phyloP scores from a whole-genome alignment of 1,140 invertebrate species.

The Ceratosolen fusciceps region DNA sequence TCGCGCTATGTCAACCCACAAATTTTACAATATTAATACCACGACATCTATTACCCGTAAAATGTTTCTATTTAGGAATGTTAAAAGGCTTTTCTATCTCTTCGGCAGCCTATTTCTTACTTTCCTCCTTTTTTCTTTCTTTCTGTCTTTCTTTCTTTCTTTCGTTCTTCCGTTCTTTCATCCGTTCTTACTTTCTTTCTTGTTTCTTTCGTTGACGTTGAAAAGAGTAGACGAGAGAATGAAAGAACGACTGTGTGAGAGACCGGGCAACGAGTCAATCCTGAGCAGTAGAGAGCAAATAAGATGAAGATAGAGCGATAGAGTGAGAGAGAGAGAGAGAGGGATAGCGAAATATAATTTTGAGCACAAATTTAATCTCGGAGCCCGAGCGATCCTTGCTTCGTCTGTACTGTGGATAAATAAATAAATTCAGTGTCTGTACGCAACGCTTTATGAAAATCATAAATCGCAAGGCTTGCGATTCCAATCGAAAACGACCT shows the following conservation, averaged over 20 bases:
- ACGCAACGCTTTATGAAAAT: conserved; percentile 46
- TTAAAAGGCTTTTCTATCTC: conserved; percentile 6
- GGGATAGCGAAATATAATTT: background rate
- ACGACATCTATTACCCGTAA: conserved; percentile 7
- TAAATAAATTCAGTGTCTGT: conserved; percentile 26
- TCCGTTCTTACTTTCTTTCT: too few species aligned
- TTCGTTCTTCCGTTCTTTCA: too few species aligned
- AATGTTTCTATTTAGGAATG: conserved; percentile 12
- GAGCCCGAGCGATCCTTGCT: background rate
- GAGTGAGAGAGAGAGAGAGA: background rate
- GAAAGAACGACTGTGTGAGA: background rate
- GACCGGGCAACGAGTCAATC: background rate
- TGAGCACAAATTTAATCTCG: conserved; percentile 30
- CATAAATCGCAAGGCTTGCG: conserved; percentile 47
- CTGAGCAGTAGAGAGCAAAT: too few species aligned
- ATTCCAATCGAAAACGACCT: conserved; percentile 47
- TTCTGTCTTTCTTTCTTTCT: too few species aligned
- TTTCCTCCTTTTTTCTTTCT: too few species aligned
- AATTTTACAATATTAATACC: conserved; percentile 37
- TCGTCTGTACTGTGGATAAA: conserved; percentile 1
- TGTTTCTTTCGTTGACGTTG: background rate
- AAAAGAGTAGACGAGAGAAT: background rate
- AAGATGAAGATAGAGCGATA: background rate
- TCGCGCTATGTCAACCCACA: conserved; percentile 1
- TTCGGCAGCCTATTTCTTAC: background rate